phyloP scores from a whole-genome alignment of 2,113 vertebrate genomes.

The Aspidoscelis tigris region DNA sequence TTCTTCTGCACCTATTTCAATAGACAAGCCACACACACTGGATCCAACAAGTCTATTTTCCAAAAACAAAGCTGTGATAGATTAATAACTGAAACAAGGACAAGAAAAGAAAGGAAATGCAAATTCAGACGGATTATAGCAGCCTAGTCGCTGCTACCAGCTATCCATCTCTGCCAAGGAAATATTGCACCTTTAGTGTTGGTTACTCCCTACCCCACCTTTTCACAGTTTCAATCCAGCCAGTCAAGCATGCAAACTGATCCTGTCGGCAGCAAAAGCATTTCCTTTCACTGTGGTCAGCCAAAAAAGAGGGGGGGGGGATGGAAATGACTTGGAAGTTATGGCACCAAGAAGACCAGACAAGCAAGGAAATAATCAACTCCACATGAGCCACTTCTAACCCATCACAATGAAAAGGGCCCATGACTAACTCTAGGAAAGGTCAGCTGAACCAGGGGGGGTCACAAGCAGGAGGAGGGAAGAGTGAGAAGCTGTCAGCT shows the following conservation, averaged over 20 bases:
- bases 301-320: conserved; percentile 70
- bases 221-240: conserved; percentile 58
- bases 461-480: conserved; percentile 78
- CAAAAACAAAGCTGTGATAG: fast-evolving
- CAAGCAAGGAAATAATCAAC: conserved; percentile 95
- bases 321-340: conserved; percentile 79
- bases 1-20: neutral
- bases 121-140: conserved; percentile 5
- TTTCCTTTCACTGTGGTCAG: conserved; percentile 76
- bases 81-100: fast-evolving
- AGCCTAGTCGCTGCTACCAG: conserved; percentile 48
- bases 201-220: conserved; percentile 57
- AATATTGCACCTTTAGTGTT: conserved; percentile 62
- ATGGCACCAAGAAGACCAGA: conserved; percentile 81
- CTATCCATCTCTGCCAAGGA: conserved; percentile 57
- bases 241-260: conserved; percentile 69
- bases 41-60: neutral
- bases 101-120: neutral
- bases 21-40: fast-evolving
- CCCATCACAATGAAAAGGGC: conserved; percentile 82
- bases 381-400: conserved; percentile 86
- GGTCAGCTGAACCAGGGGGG: conserved; percentile 79
- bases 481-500: conserved; percentile 73
- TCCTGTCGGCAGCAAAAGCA: conserved; percentile 73
- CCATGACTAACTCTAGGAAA: conserved; percentile 81